A percentile compares a stretch with the other conserved stretches of the same genome.
Evolutionary conservation across 2,797 vertebrate species (phyloP).

Genomic region (Sebastes flavidus): DNA sequence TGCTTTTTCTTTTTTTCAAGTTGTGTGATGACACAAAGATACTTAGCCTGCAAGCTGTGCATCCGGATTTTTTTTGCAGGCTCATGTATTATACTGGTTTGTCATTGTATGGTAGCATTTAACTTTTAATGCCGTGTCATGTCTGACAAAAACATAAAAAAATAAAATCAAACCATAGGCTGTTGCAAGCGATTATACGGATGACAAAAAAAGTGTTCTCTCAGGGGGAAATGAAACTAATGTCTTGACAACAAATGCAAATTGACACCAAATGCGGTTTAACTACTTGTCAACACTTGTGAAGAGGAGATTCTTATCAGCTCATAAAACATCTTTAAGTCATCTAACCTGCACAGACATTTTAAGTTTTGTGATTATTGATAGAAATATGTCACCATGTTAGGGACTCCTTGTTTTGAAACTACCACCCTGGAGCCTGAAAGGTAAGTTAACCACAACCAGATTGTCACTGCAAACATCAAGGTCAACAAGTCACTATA

Average conservation of each 20-base stretch:
- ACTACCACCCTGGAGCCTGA: neutral
- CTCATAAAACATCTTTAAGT: neutral
- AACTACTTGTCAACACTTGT: neutral
- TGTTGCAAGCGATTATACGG: neutral
- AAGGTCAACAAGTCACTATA: neutral
- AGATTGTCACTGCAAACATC: neutral
- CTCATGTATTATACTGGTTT: neutral
- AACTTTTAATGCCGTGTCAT: neutral
- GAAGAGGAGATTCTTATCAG: no score
- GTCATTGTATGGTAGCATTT: neutral
- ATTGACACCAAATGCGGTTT: no score
- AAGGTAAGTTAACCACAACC: neutral
- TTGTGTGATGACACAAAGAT: neutral
- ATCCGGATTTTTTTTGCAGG: neutral
- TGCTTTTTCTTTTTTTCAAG: neutral
- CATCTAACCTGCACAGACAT: neutral
- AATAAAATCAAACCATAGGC: neutral
- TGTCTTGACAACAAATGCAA: no score
- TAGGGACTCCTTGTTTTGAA: neutral
- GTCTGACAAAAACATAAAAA: neutral
- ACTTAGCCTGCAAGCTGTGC: neutral
- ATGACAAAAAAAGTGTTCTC: neutral
- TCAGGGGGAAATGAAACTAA: neutral
- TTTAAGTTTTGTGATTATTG: neutral
- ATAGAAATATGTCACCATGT: neutral